These are phyloP conservation scores for Idaea straminata DNA, from an alignment of 2,888 invertebrate species.

Conservation along the genomic window DNA sequence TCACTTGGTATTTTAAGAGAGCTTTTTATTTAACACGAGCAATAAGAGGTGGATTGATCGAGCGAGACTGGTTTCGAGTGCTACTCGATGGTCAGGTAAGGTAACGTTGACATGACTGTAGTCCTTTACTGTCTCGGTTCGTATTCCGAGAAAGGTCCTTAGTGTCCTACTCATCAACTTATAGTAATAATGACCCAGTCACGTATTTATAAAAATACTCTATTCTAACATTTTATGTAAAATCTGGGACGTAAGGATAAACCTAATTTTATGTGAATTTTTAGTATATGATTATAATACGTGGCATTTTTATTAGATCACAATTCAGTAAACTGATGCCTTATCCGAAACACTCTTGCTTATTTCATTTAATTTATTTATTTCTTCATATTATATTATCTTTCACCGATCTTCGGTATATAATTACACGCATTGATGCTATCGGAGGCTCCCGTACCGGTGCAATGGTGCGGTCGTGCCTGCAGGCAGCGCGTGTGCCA, in stretches of 20 bases:
- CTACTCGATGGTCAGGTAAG: conserved; percentile 69
- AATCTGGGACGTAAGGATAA: too few relatives aligned
- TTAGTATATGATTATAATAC: too few relatives aligned
- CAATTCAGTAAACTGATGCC: too few relatives aligned
- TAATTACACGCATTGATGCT: conserved; percentile 59
- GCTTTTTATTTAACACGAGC: conserved; percentile 78
- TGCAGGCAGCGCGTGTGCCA: conserved; percentile 47
- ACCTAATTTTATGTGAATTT: too few relatives aligned
- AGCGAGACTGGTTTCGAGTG: conserved; percentile 79
- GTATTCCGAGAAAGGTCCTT: conserved; percentile 75
- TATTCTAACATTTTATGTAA: background rate
- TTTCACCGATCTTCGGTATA: conserved; percentile 31
- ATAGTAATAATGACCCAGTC: conserved; percentile 35
- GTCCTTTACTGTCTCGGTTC: conserved; percentile 64
- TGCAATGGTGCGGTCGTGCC: conserved; percentile 30
- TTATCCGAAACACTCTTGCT: too few relatives aligned
- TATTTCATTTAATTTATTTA: background rate
- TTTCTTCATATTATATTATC: background rate
- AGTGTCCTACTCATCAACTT: conserved; percentile 52
- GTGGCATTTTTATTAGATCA: too few relatives aligned
- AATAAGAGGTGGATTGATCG: conserved; percentile 79
- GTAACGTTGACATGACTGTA: conserved; percentile 49
- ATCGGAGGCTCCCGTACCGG: conserved; percentile 45
- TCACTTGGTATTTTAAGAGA: conserved; percentile 76
- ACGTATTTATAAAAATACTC: background rate